A percentile compares a stretch with the other conserved stretches of the same genome.
Evolutionary conservation across 1,140 invertebrate species (phyloP).

Genomic region (Nymphalis io): DNA sequence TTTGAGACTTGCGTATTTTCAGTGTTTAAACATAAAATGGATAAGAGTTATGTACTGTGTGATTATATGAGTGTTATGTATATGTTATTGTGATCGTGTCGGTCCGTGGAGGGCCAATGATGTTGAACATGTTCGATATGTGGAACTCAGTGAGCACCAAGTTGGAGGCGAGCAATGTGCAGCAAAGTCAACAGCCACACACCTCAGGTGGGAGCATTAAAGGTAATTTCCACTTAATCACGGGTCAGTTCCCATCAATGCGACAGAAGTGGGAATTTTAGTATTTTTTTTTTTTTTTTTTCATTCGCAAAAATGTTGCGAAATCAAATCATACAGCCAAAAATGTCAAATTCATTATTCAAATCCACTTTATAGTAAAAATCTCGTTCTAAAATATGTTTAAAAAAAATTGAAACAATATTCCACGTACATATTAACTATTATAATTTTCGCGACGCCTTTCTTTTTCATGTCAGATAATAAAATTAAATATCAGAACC

Average conservation of each 20-base stretch:
- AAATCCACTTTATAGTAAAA: neutral
- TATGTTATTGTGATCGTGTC: slow-evolving; percentile 47
- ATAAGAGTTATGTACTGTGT: slow-evolving; percentile 44
- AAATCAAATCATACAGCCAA: neutral
- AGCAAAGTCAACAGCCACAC: slow-evolving; percentile 86
- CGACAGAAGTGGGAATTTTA: neutral
- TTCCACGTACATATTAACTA: neutral
- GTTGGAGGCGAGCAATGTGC: slow-evolving; percentile 86
- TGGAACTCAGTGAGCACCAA: slow-evolving; percentile 92
- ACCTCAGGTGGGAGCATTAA: slow-evolving; percentile 91
- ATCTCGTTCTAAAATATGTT: neutral
- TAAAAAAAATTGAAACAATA: neutral
- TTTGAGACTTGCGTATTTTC: slow-evolving; percentile 61
- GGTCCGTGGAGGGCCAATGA: slow-evolving; percentile 59
- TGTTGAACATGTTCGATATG: slow-evolving; percentile 91
- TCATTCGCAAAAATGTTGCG: neutral
- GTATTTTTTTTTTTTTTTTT: neutral
- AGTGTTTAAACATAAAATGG: slow-evolving; percentile 56
- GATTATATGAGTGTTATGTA: slow-evolving; percentile 54
- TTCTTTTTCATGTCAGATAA: slow-evolving; percentile 13
- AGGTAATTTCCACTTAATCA: slow-evolving; percentile 84
- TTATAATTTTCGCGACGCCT: slow-evolving; percentile 15
- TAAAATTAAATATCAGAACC: slow-evolving; percentile 5
- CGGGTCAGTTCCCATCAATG: slow-evolving; percentile 23
- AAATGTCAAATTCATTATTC: neutral